Conservation (phyloP, 53 echinoderm and acorn worm species). For the Mesocentrotus franciscanus region DNA sequence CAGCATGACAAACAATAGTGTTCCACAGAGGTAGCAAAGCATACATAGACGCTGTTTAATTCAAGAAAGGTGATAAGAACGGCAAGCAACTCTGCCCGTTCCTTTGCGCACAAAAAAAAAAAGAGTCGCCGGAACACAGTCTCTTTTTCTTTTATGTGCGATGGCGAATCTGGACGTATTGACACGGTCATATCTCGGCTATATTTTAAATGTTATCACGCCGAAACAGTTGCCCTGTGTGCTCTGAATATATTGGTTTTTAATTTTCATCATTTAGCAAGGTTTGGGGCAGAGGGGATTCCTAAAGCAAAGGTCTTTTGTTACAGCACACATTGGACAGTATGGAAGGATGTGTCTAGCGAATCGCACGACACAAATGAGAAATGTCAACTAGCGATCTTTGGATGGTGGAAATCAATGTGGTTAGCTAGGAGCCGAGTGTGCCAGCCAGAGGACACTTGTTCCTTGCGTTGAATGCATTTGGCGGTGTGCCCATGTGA, state of each 20-base stretch:
- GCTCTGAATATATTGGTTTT: slow-evolving; percentile 60
- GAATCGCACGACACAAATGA: slow-evolving; percentile 32
- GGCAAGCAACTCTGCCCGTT: slow-evolving; percentile 39
- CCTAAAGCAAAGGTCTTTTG: slow-evolving; percentile 40
- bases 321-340: slow-evolving; percentile 46
- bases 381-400: slow-evolving; percentile 53
- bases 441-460: slow-evolving; percentile 37
- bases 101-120: slow-evolving; percentile 24
- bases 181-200: slow-evolving; percentile 60
- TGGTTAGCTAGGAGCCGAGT: background rate
- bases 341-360: slow-evolving; percentile 40
- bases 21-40: slow-evolving; percentile 32
- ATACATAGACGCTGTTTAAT: slow-evolving; percentile 52
- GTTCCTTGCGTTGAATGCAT: slow-evolving; percentile 16
- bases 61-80: slow-evolving; percentile 53
- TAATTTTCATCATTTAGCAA: slow-evolving; percentile 59
- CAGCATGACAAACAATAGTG: slow-evolving; percentile 20
- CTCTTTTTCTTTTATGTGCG: background rate
- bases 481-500: slow-evolving; percentile 52
- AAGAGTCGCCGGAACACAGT: background rate
- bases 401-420: slow-evolving; percentile 16
- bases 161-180: slow-evolving; percentile 41
- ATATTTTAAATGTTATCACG: slow-evolving; percentile 58
- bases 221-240: slow-evolving; percentile 30
- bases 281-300: slow-evolving; percentile 25